Evolutionary conservation across 2,888 invertebrate species (phyloP).

Genomic region (Plagodis pulveraria): DNA sequence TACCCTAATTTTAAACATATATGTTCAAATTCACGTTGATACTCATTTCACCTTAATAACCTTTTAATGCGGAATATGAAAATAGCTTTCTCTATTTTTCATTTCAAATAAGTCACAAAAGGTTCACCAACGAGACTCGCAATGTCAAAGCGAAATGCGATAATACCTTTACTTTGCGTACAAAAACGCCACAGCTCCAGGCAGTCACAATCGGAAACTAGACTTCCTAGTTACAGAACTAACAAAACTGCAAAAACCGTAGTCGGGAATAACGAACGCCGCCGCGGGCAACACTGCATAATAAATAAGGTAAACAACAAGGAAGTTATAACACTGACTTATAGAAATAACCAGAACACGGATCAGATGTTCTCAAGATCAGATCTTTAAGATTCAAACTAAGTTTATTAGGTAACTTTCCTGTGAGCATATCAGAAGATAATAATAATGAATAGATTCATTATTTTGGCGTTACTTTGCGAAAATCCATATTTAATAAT

Average conservation of each 20-base stretch:
- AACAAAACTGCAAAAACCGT: slow-evolving; percentile 28
- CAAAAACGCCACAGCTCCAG: slow-evolving; percentile 5
- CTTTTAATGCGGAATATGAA: too few species aligned
- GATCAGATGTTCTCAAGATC: background rate
- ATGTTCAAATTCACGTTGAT: too few species aligned
- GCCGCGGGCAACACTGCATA: slow-evolving; percentile 25
- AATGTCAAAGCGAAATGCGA: slow-evolving; percentile 5
- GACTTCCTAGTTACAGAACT: slow-evolving; percentile 27
- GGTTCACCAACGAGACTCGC: background rate
- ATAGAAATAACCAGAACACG: slow-evolving; percentile 3
- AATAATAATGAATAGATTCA: too few species aligned
- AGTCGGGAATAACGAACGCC: slow-evolving; percentile 19
- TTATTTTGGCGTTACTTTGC: too few species aligned
- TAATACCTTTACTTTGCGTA: slow-evolving; percentile 12
- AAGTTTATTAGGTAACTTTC: too few species aligned
- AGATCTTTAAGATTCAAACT: background rate
- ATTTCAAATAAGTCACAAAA: background rate
- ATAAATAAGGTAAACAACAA: slow-evolving; percentile 27
- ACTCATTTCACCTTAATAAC: too few species aligned
- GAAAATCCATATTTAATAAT: too few species aligned
- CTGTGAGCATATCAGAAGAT: too few species aligned
- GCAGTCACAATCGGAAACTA: slow-evolving; percentile 27
- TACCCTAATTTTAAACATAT: too few species aligned
- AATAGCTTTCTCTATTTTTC: background rate
- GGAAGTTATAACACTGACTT: slow-evolving; percentile 12